Evolutionary conservation across 2,888 invertebrate species (phyloP).

Genomic region (Andrena minutula): DNA sequence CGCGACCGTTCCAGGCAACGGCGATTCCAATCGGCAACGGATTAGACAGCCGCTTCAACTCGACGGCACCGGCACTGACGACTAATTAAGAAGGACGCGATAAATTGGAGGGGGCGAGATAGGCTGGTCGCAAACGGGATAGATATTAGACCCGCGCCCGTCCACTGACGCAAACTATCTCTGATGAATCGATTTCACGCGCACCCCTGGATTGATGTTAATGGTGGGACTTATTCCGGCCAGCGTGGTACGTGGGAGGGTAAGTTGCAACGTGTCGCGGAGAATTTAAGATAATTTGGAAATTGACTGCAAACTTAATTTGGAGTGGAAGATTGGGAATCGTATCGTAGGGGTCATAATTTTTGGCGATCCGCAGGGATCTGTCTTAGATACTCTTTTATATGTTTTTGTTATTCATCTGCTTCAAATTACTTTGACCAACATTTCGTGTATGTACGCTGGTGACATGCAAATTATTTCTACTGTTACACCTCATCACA

Average conservation of each 20-base stretch:
- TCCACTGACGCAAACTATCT: conserved; percentile 43
- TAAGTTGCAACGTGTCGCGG: conserved; percentile 30
- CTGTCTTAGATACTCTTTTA: too few relatives aligned
- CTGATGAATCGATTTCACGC: conserved; percentile 63
- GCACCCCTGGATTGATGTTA: conserved; percentile 52
- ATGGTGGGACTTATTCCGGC: conserved; percentile 35
- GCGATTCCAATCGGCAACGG: background rate
- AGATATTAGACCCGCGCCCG: conserved; percentile 23
- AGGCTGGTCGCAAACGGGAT: background rate
- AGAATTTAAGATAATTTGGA: conserved; percentile 41
- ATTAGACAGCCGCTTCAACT: conserved; percentile 25
- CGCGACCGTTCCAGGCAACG: conserved; percentile 36
- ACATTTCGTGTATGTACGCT: too few relatives aligned
- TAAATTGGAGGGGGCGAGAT: conserved; percentile 45
- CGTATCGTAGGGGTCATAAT: too few relatives aligned
- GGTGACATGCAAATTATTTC: too few relatives aligned
- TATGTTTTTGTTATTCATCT: too few relatives aligned
- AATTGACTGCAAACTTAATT: conserved; percentile 29
- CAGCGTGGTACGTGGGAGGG: conserved; percentile 34
- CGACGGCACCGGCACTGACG: conserved; percentile 15
- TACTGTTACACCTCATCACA: too few relatives aligned
- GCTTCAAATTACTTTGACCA: too few relatives aligned
- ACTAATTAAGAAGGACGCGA: conserved; percentile 66
- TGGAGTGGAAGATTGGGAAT: background rate
- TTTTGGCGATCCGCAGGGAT: too few relatives aligned